Base-by-base conservation (phyloP, 1,140 invertebrate genomes). In the Venturia canescens region DNA sequence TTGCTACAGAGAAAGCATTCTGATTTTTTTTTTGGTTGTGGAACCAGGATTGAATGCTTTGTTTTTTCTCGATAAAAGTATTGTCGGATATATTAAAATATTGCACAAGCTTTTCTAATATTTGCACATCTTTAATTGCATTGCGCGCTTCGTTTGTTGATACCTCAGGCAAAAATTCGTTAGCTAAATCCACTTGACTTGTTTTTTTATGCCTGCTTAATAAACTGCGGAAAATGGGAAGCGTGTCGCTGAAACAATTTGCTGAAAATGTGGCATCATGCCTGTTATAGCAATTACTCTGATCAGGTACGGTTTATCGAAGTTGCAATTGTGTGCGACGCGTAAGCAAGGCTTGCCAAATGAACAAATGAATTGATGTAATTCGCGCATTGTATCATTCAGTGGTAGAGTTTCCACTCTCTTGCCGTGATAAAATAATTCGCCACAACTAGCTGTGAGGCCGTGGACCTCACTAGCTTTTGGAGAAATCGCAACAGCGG, bases 311-410 rank as follows among this genome's bases (percentile, higher is more conserved):
- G 74, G 66, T 44, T 72, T 80, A 72, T 84, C 83, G 50, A 84
- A 84, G 31, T 60, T 80, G 60, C 83, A 84, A 44, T 82, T 84
- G 66, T 82, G 79, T 38, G 83, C 81, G 4, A 81, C 69, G 34
- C 82, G 72, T 63, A 84, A 11, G 69, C 81, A 84, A 23, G 76
- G 79, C 60, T 84, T 84, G 21, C 44, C 66, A 26, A 78, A 70
- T 23, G 66, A 69, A 26, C 21, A 26, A 13, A 84, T 66, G 77
- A 83, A 84, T 26, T 77, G 6, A 44, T 57, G 34, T 26, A 83
- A 75, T 72, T 80, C 66, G 15, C 71, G 21, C 29, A 83, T 29
- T 7, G 74, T 79, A 38, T 38, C 15, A 70, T 77, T 79, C 16
- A 84, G 21, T 27, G 81, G 34, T 34, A 70, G 13, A 4, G 77